These are phyloP conservation scores for Galerucella calmariensis DNA, from an alignment of 2,888 invertebrate species.

Conservation along the genomic window DNA sequence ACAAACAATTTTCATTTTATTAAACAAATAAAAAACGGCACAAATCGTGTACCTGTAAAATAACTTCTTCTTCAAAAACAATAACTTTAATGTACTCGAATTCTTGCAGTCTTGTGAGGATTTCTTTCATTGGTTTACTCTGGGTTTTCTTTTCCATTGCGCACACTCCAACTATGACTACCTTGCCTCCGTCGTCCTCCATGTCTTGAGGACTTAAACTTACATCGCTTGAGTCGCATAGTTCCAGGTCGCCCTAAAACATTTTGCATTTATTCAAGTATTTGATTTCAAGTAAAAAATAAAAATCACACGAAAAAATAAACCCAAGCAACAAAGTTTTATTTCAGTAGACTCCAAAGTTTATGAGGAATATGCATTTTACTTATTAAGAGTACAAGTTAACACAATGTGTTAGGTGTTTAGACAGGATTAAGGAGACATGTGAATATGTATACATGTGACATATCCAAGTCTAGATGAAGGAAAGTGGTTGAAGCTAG, in stretches of 20 bases:
- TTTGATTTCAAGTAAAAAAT: too few species aligned
- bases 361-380: too few species aligned
- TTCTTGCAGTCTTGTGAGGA: slow-evolving; percentile 93
- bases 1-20: slow-evolving; percentile 48
- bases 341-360: too few species aligned
- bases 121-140: slow-evolving; percentile 99
- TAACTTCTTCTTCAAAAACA: slow-evolving; percentile 96
- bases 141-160: slow-evolving; percentile 99
- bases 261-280: background rate
- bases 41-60: slow-evolving; percentile 77
- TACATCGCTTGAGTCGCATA: slow-evolving; percentile 72
- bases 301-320: background rate
- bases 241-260: slow-evolving; percentile 80
- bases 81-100: slow-evolving; percentile 96
- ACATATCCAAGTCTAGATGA: too few species aligned
- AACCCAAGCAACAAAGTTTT: background rate
- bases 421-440: too few species aligned
- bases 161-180: slow-evolving; percentile 97
- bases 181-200: slow-evolving; percentile 78
- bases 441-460: too few species aligned
- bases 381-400: too few species aligned
- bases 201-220: slow-evolving; percentile 63
- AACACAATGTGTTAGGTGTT: too few species aligned
- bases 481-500: too few species aligned
- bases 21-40: too few species aligned